Base-by-base conservation (phyloP, 2,797 vertebrate species). In the Ispidina picta region DNA sequence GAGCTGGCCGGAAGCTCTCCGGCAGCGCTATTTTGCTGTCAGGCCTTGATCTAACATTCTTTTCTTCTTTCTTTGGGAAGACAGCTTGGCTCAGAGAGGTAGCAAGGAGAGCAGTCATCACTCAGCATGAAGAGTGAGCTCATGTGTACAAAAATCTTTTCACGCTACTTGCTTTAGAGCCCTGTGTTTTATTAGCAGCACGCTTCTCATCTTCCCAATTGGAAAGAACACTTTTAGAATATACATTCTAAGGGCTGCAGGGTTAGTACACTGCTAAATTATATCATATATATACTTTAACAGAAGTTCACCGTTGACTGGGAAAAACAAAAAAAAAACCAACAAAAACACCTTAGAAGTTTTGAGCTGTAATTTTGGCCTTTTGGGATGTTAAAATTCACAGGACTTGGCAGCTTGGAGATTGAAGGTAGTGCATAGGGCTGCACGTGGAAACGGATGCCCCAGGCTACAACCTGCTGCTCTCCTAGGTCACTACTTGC, bases 381-480 rank as follows among this genome's bases (percentile, higher is more conserved):
- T 54, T 59, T 69, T 81, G 46, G 48, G 26, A 12, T 35, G 13
- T 35, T 73, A 16, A 55, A 55, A n/a, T 64, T 70, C 16, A 8
- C 5, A 9, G 22, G 83, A 62, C 28, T 12, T 41, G 22, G 19
- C 28, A 19, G 21, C 28, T 39, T 49, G 74, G 39, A 29, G 43
- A 12, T 2, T 7, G 65, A 41, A 74, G 76, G 73, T 2, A 15
- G 37, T 2, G 3, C 15, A 2, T 7, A 17, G 29, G 41, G 49
- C n/a, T 78, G 23, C 33, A 16, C 10, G 1, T 9, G 9, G 63
- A 41, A 68, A 28, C 7, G 15, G 54, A 51, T 54, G 41, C 56
- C 39, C 78, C 5, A 2, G 73, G n/a, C 49, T 64, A 6, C 1
- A 5, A 18, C 54, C 10, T 17, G 0, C n/a, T 37, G 46, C 33